Conservation (phyloP, 37 sponge, comb jelly and placozoan species). For the Haliclona indistincta region DNA sequence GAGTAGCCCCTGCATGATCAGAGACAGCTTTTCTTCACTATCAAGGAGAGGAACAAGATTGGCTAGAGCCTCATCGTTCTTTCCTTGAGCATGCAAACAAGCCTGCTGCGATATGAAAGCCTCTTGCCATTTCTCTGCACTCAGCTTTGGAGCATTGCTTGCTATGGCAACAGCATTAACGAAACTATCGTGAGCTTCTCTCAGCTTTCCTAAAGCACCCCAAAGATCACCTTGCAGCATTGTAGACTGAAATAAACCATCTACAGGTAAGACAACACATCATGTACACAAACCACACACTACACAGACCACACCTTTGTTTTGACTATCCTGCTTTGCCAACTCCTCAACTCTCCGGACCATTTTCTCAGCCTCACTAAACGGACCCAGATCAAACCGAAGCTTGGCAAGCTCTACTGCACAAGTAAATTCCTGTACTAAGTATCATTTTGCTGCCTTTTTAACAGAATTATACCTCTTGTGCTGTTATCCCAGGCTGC, state of each 20-base stretch:
- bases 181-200: constrained; percentile 4
- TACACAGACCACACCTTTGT: too few species aligned
- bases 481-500: too few species aligned
- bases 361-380: too few species aligned
- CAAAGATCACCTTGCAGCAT: constrained; percentile 31
- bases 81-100: constrained; percentile 21
- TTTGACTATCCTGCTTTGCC: too few species aligned
- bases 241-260: neutral
- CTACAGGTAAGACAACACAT: neutral
- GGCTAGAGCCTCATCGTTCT: constrained; percentile 26
- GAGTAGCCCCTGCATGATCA: constrained; percentile 14
- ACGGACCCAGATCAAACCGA: too few species aligned
- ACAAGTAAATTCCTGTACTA: too few species aligned
- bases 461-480: too few species aligned
- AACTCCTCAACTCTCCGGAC: too few species aligned
- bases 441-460: too few species aligned
- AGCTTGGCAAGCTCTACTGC: too few species aligned
- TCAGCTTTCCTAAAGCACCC: constrained; percentile 14
- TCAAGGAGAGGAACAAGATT: constrained; percentile 14
- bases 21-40: neutral
- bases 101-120: constrained; percentile 53
- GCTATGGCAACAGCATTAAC: constrained; percentile 17
- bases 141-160: neutral
- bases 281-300: too few species aligned
- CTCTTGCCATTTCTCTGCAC: neutral